A percentile compares a stretch with the other conserved stretches of the same genome.
Conservation (phyloP, 2,113 vertebrate genomes). For the human region DNA sequence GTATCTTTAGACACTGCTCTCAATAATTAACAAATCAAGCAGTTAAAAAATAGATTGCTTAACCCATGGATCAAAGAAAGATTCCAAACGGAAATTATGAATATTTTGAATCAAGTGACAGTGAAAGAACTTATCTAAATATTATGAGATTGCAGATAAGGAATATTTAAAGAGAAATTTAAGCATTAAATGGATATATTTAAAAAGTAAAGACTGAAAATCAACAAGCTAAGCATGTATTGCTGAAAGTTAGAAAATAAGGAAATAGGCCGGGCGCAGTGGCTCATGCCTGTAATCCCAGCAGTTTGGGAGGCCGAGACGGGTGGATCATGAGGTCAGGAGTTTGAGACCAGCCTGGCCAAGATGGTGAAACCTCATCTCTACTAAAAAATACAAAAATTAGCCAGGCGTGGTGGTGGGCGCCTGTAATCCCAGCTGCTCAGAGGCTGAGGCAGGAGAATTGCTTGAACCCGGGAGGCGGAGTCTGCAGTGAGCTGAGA, state of each 20-base stretch:
- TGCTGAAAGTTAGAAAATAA: neutral
- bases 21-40: neutral
- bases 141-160: neutral
- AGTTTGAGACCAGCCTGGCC: too few species aligned
- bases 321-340: too few species aligned
- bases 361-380: too few species aligned
- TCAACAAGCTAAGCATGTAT: neutral
- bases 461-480: too few species aligned
- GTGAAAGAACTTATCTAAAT: neutral
- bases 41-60: neutral
- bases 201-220: neutral
- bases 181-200: neutral
- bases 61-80: neutral
- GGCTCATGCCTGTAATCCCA: too few species aligned
- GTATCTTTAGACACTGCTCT: neutral
- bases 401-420: too few species aligned
- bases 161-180: neutral
- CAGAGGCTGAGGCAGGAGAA: too few species aligned
- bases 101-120: conserved; percentile 1
- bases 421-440: too few species aligned
- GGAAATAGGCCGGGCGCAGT: too few species aligned
- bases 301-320: too few species aligned
- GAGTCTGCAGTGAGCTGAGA: too few species aligned
- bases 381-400: too few species aligned
- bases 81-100: neutral